Evolutionary conservation across 2,113 vertebrate genomes (phyloP).

Genomic region (Anoplopoma fimbria): DNA sequence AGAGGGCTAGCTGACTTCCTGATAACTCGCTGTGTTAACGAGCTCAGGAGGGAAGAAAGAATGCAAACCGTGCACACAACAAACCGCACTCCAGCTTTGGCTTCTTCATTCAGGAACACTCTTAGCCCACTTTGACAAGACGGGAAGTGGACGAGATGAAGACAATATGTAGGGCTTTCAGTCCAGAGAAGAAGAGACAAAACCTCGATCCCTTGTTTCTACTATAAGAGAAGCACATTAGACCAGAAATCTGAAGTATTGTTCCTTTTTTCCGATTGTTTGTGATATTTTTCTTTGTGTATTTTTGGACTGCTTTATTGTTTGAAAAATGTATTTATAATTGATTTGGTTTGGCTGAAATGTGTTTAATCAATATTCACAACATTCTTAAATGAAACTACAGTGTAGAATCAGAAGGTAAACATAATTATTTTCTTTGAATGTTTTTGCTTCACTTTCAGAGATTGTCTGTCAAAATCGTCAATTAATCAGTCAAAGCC

Average conservation of each 20-base stretch:
- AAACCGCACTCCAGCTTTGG: conserved; percentile 3
- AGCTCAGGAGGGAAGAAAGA: conserved; percentile 54
- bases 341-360: neutral
- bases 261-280: neutral
- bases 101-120: conserved; percentile 1
- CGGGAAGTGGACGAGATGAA: neutral
- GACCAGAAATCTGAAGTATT: neutral
- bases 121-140: conserved; percentile 11
- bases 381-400: neutral
- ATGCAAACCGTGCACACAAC: conserved; percentile 16
- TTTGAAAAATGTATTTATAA: neutral
- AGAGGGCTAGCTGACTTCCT: conserved; percentile 61
- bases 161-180: neutral
- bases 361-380: neutral
- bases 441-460: neutral
- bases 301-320: neutral
- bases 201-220: neutral
- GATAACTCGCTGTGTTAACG: conserved; percentile 61
- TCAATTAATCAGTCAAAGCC: neutral
- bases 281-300: neutral
- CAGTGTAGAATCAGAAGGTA: neutral
- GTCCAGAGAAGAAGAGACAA: neutral
- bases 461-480: too few relatives aligned
- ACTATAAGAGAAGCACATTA: too few relatives aligned
- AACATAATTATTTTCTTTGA: neutral